These are phyloP conservation scores for Aepyceros melampus DNA, from an alignment of 2,113 vertebrate genomes.

Conservation along the genomic window DNA sequence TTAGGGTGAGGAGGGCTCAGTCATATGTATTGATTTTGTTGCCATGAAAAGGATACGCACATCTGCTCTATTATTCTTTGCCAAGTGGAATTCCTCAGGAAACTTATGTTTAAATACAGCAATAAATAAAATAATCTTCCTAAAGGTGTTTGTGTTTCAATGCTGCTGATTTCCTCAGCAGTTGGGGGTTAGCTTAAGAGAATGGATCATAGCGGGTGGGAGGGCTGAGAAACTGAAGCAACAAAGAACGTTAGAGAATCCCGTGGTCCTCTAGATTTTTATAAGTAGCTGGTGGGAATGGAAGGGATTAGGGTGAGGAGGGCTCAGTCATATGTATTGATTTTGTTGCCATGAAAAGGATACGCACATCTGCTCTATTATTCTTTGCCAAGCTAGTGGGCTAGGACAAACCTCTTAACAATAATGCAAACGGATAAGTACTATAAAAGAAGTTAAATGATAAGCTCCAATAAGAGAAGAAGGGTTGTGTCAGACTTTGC, in stretches of 20 bases:
- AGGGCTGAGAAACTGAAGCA: neutral
- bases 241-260: neutral
- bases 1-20: neutral
- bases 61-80: neutral
- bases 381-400: neutral
- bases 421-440: neutral
- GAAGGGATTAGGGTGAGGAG: neutral
- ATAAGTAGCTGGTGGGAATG: neutral
- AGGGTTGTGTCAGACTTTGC: neutral
- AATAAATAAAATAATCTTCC: constrained; percentile 7
- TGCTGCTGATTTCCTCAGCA: neutral
- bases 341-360: neutral
- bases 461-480: neutral
- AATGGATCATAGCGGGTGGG: neutral
- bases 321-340: neutral
- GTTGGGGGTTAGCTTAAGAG: neutral
- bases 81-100: no score
- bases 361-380: neutral
- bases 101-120: neutral
- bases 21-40: neutral
- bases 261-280: neutral
- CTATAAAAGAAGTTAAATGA: neutral
- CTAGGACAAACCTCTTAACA: neutral
- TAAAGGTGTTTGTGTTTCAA: neutral
- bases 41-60: neutral